Evolutionary conservation across 2,113 vertebrate genomes (phyloP), one percentile per base, ranked within the genome.

Genomic region (Myanophis thanlyinensis): DNA sequence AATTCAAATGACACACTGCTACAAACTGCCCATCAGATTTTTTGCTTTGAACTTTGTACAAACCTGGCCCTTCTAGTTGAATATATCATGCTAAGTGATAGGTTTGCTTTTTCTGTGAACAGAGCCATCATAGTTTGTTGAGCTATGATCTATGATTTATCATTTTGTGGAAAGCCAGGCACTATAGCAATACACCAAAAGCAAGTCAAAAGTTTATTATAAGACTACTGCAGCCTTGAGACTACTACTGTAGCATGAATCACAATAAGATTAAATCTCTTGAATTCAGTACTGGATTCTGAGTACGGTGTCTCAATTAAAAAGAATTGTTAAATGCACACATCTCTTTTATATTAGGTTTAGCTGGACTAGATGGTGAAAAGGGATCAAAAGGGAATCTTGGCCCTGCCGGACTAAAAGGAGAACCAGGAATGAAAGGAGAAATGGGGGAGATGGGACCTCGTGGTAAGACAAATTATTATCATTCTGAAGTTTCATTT

Each of bases 311-410:
- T 2, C 35, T 80, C 35, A 80, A 40, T 80, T 44, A 80, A 22
- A 80, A 10, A 44, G 8, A 80, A 80, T 44, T 44, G 22, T 44
- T 44, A 44, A 12, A 48, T 40, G 46, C 1, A 53, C 90, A 0
- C 27, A 11, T 0, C 44, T 10, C 4, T 96, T 89, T 93, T 40
- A 85, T 86, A 88, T 12, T 93, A 98, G 97, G 97, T 0, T 0
- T 35, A 12, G 85, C 30, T 0, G 97, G 97, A 91, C 48, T 9
- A 27, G 85, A 56, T 35, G 97, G 97, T 0, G 93, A 23, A 7
- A 97, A 97, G 46, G 97, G 97, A 11, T 97, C 90, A 87, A 96
- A 94, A 95, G 97, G 97, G n/a, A 11, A 94, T 48, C 47, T 54
- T 54, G 97, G 97, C 20, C 86, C 94, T 52, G 0, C 12, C 0